These are phyloP conservation scores for Odobenus rosmarus DNA, from an alignment of 2,113 vertebrate genomes.

Conservation along the genomic window DNA sequence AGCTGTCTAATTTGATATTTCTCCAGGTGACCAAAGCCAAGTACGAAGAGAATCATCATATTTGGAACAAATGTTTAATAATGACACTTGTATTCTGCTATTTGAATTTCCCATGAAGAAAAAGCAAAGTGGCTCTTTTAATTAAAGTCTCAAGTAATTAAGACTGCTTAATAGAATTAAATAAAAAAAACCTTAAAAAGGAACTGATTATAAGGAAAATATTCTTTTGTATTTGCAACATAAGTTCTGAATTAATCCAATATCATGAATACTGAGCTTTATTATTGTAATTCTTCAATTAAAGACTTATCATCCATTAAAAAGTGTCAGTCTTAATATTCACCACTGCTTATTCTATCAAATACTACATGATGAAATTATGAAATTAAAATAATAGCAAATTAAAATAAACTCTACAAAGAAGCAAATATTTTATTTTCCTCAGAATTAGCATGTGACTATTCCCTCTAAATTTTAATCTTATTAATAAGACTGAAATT, in stretches of 20 bases:
- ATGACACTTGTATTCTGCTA: neutral
- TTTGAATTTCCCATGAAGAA: slow-evolving; percentile 34
- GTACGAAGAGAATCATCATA: neutral
- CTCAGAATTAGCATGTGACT: neutral
- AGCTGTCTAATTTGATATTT: neutral
- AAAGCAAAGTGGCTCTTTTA: neutral
- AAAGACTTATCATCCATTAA: slow-evolving; percentile 42
- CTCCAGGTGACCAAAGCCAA: neutral
- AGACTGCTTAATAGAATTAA: slow-evolving; percentile 17
- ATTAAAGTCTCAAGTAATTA: slow-evolving; percentile 57
- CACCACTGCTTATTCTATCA: slow-evolving; percentile 31
- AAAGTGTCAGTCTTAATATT: neutral
- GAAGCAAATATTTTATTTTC: slow-evolving; percentile 28
- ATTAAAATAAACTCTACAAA: slow-evolving; percentile 45
- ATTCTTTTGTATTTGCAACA: neutral
- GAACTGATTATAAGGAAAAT: slow-evolving; percentile 37
- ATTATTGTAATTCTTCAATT: slow-evolving; percentile 52
- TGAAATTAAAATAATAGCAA: slow-evolving; percentile 6
- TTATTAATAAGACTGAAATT: neutral
- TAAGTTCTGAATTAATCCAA: slow-evolving; percentile 18
- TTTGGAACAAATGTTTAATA: slow-evolving; percentile 21
- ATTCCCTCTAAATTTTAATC: slow-evolving; percentile 26
- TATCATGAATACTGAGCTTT: neutral
- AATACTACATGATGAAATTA: neutral
- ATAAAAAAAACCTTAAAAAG: neutral